Evolutionary conservation across 2,888 invertebrate genomes (phyloP).

Genomic region (Pherbina coryleti): DNA sequence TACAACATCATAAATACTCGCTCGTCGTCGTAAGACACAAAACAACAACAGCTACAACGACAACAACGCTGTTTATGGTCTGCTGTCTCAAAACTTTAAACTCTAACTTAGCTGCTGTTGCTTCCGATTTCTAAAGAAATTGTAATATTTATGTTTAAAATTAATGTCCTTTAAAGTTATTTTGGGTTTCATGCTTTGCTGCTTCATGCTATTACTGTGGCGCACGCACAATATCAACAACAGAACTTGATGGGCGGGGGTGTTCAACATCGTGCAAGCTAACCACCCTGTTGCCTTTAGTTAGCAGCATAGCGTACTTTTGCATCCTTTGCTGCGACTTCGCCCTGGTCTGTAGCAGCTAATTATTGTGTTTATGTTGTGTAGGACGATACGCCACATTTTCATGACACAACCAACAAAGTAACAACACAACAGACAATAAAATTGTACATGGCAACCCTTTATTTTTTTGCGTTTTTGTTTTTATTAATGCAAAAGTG

Average conservation of each 20-base stretch:
- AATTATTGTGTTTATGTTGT: constrained; percentile 51
- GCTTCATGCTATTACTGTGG: not conserved
- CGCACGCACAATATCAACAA: constrained; percentile 4
- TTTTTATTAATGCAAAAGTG: not conserved
- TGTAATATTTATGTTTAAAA: constrained; percentile 44
- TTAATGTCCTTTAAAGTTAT: constrained; percentile 37
- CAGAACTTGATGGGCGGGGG: not conserved
- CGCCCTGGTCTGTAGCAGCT: constrained; percentile 39
- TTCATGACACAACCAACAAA: constrained; percentile 32
- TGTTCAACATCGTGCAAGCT: not conserved
- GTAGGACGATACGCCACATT: constrained; percentile 28
- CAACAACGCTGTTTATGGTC: constrained; percentile 4
- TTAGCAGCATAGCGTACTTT: not conserved
- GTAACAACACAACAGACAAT: constrained; percentile 26
- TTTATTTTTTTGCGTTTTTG: constrained; percentile 14
- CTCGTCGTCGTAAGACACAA: not conserved
- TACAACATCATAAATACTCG: not conserved
- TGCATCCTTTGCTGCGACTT: not conserved
- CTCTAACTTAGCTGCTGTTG: constrained; percentile 3
- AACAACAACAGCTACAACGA: not conserved
- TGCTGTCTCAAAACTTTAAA: constrained; percentile 6
- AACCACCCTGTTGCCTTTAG: not conserved
- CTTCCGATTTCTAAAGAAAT: constrained; percentile 38
- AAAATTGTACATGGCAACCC: constrained; percentile 36
- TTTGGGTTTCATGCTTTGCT: not conserved